Evolutionary conservation across 2,888 invertebrate genomes (phyloP), one percentile per base, ranked within the genome.

Genomic region (Philaethria dido): DNA sequence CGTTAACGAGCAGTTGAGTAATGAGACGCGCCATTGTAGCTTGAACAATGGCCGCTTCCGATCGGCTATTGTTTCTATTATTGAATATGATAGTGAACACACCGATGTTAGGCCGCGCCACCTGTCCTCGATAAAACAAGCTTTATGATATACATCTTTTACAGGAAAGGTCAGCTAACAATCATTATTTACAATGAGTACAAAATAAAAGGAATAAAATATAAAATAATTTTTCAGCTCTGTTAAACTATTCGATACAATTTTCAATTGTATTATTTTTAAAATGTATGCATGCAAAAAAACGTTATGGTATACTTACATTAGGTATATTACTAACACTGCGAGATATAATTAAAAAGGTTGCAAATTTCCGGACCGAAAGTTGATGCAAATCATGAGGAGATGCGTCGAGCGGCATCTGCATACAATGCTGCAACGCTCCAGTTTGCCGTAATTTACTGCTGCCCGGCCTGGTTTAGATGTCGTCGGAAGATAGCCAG

Each of bases 1-100:
- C 87, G 85, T 85, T 92, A 92, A 91, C 91, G 91, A 91, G 89
- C 83, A 75, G 78, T 84, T 89, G 92, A 92, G 91, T 91, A 92
- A 92, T 92, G 88, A 90, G 87, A 81, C 83, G 80, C 78, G 84
- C 89, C 83, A 88, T 91, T 90, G 91, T 89, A 84, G 84, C 82
- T 81, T 84, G 84, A 89, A 92, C 92, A 91, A 92, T 92, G 86
- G 88, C 78, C 75, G 80, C 80, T 80, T 80, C 80, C 83, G 80
- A 79, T 79, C 78, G 81, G 55, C 87, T 84, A 88, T 91, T 92
- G 90, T 90, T 90, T 89, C 88, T 88, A 86, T 86, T 85, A 87
- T 87, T 89, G 85, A 86, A 86, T 87, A 85, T 74, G 77, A 78
- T 77, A 74, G 73, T 61, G 64, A 64, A 64, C 69, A 48, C 72